Evolutionary conservation across 2,113 vertebrate genomes (phyloP).

Genomic region (Pontoporia blainvillei): DNA sequence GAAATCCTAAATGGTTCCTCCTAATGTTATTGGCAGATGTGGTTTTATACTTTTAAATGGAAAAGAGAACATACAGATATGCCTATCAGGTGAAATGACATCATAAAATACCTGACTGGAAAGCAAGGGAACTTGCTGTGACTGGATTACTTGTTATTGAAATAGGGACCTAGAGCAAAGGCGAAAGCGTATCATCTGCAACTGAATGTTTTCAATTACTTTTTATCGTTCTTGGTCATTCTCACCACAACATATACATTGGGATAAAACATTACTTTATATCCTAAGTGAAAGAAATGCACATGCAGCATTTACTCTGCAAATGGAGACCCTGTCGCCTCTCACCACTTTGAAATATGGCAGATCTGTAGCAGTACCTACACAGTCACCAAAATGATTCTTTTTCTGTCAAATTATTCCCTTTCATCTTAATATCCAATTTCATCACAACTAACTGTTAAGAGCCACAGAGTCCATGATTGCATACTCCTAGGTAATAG

Average conservation of each 20-base stretch:
- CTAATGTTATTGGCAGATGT: constrained; percentile 65
- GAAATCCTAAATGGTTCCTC: constrained; percentile 63
- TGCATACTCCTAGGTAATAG: background rate
- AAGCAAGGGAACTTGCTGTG: background rate
- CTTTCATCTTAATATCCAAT: constrained; percentile 44
- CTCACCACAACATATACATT: background rate
- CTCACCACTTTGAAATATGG: background rate
- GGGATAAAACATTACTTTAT: background rate
- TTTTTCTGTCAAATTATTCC: background rate
- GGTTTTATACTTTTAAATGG: constrained; percentile 61
- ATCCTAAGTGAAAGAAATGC: background rate
- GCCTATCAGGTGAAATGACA: constrained; percentile 46
- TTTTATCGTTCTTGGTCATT: constrained; percentile 20
- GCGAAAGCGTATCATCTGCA: background rate
- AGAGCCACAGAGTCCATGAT: background rate
- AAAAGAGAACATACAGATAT: constrained; percentile 21
- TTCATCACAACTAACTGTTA: constrained; percentile 26
- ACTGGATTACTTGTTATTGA: constrained; percentile 16
- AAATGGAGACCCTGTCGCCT: background rate
- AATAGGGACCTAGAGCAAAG: background rate
- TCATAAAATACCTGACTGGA: constrained; percentile 47
- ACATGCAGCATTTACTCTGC: background rate
- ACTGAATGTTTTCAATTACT: constrained; percentile 37
- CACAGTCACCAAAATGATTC: background rate
- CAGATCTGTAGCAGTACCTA: background rate